phyloP scores from a whole-genome alignment of 2,888 invertebrate species.

The Tipula helvola region DNA sequence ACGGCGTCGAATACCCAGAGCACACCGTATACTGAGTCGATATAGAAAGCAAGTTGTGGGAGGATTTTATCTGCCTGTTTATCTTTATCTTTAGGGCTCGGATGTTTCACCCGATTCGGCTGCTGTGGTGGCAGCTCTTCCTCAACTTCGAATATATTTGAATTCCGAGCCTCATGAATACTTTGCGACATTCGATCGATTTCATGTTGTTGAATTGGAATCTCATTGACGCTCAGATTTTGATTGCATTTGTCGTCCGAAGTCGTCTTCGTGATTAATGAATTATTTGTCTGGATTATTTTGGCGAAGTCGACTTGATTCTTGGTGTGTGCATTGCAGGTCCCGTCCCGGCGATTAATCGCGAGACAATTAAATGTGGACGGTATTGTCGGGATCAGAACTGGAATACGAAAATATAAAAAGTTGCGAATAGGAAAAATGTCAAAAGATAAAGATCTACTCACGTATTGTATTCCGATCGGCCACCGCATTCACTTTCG shows the following conservation, averaged over 20 bases:
- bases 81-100: slow-evolving; percentile 15
- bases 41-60: slow-evolving; percentile 32
- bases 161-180: slow-evolving; percentile 35
- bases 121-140: slow-evolving; percentile 19
- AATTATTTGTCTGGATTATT: slow-evolving; percentile 44
- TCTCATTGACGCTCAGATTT: slow-evolving; percentile 24
- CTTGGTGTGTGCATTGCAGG: slow-evolving; percentile 70
- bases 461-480: slow-evolving; percentile 73
- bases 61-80: slow-evolving; percentile 24
- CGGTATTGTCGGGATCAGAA: slow-evolving; percentile 68
- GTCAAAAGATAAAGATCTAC: slow-evolving; percentile 20
- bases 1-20: slow-evolving; percentile 80
- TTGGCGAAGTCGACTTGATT: slow-evolving; percentile 78
- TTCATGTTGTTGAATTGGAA: slow-evolving; percentile 13
- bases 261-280: slow-evolving; percentile 25
- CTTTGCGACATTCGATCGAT: slow-evolving; percentile 34
- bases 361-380: slow-evolving; percentile 76
- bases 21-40: slow-evolving; percentile 88
- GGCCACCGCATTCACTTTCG: slow-evolving; percentile 79
- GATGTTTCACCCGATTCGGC: slow-evolving; percentile 20
- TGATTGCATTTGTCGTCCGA: slow-evolving; percentile 23
- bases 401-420: slow-evolving; percentile 36
- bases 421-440: background rate
- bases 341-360: slow-evolving; percentile 79
- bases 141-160: slow-evolving; percentile 19